Evolutionary conservation across 1,140 invertebrate species (phyloP).

Genomic region (Lepidostoma basale): DNA sequence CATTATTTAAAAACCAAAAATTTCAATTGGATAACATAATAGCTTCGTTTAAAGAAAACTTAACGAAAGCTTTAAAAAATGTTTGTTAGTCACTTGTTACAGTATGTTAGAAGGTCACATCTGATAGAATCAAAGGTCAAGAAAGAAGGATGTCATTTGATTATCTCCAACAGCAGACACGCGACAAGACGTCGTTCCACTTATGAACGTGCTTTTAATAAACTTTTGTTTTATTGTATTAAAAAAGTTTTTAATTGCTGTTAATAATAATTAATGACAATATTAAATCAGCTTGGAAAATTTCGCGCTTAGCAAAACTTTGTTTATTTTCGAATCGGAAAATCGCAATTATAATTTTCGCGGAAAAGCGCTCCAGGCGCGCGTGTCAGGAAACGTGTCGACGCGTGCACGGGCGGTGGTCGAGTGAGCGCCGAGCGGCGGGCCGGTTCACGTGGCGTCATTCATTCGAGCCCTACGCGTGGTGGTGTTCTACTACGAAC

Average conservation of each 20-base stretch:
- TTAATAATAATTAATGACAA: too few relatives aligned
- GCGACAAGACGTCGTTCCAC: conserved; percentile 22
- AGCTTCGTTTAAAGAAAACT: too few relatives aligned
- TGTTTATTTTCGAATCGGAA: not conserved
- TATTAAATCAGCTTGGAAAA: too few relatives aligned
- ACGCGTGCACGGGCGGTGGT: conserved; percentile 49
- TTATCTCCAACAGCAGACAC: conserved; percentile 17
- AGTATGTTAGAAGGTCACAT: too few relatives aligned
- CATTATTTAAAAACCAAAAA: too few relatives aligned
- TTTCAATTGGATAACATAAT: too few relatives aligned
- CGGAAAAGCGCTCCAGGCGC: conserved; percentile 41
- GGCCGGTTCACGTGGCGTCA: conserved; percentile 10
- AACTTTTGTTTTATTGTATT: too few relatives aligned
- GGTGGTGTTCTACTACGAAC: conserved; percentile 7
- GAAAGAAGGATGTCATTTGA: not conserved
- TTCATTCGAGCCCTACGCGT: conserved; percentile 9
- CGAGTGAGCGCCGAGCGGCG: conserved; percentile 47
- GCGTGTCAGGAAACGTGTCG: conserved; percentile 49
- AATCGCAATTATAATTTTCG: conserved; percentile 35
- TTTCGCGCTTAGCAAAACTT: not conserved
- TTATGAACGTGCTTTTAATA: too few relatives aligned
- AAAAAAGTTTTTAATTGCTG: too few relatives aligned
- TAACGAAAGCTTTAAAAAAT: too few relatives aligned
- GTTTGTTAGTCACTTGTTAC: too few relatives aligned
- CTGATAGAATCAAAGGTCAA: conserved; percentile 9